Base-by-base conservation (phyloP, 2,797 vertebrate genomes). In the Acrocephalus scirpaceus region DNA sequence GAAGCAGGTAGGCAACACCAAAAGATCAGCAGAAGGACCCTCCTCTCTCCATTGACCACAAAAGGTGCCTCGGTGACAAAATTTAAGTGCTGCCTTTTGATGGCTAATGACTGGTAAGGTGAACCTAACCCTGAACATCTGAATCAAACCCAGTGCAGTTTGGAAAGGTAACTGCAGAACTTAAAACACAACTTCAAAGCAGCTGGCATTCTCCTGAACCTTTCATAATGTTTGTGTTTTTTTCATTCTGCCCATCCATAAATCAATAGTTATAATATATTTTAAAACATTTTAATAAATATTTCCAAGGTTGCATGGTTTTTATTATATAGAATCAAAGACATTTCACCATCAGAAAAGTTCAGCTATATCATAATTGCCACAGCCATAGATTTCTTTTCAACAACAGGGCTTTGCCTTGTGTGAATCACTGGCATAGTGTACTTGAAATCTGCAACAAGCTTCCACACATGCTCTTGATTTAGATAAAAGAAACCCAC, bases 401-500 rank as follows among this genome's bases (percentile, higher is more conserved):
- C 92, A 92, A 85, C 72, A 92, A 58, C 70, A 89, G 78, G 76
- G 60, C 58, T 89, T 85, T 92, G 69, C 93, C 90, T 97, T 95
- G 90, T 90, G 89, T 77, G 92, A 97, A 90, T 93, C 85, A 79
- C 2, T 94, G 90, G 70, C 66, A 90, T 27, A 64, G n/a, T 45
- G 29, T 81, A 86, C 40, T 89, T 60, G 92, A 96, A 95, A 71
- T 83, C 88, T 95, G 92, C 88, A 73, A 73, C 88, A 86, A 88
- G 70, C 82, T 66, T 38, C 66, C 88, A 91, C 73, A 87, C 67
- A 76, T 83, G 92, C 82, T 95, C 34, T 42, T 91, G 65, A 97
- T 96, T 96, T 97, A 90, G 74, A 96, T 92, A 92, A 97, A 97
- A 97, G 94, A 85, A 95, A 94, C 34, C 54, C 88, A 91, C 94